A percentile compares a stretch with the other conserved stretches of the same genome.
Evolutionary conservation across 2,113 vertebrate species (phyloP).

Genomic region (Hippolais icterina): DNA sequence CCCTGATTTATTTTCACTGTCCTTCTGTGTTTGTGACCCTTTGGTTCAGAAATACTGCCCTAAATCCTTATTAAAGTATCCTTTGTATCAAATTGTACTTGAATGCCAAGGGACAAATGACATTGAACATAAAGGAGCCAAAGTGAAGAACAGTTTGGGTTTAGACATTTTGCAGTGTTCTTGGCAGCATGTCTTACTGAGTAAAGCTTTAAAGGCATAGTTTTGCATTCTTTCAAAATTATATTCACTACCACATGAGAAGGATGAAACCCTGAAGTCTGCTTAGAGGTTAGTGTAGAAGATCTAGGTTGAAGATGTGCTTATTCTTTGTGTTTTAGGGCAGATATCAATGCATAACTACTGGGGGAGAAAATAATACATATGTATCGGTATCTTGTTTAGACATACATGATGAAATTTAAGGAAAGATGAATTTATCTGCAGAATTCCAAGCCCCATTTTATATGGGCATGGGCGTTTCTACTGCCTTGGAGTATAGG

Average conservation of each 20-base stretch:
- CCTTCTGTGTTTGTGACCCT: background rate
- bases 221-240: background rate
- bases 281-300: background rate
- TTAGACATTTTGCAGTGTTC: background rate
- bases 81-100: constrained; percentile 7
- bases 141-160: background rate
- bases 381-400: background rate
- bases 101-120: background rate
- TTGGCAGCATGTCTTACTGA: background rate
- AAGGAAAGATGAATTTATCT: background rate
- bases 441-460: background rate
- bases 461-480: background rate
- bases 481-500: background rate
- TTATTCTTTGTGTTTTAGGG: background rate
- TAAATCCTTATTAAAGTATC: constrained; percentile 28
- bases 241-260: background rate
- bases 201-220: background rate
- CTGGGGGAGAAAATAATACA: background rate
- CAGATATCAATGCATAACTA: background rate
- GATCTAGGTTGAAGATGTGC: background rate
- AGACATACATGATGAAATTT: background rate
- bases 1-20: background rate
- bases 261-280: background rate
- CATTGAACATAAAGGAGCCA: background rate
- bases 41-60: background rate